Conservation (phyloP, 2,113 vertebrate species). For the Paratilapia polleni region DNA sequence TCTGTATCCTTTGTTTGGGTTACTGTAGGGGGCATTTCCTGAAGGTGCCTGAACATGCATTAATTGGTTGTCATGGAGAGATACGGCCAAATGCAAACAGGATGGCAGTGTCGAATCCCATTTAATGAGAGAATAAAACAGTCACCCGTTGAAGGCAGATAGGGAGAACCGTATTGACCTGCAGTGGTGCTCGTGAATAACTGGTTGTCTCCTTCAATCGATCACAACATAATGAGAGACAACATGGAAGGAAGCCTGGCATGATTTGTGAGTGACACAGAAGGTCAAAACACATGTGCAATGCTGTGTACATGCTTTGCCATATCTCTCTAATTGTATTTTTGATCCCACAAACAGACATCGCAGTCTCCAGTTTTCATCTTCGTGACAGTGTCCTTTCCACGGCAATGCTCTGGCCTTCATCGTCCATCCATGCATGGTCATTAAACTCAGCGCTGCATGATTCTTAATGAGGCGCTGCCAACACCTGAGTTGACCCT, state of each 20-base stretch:
- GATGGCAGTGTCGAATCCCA: slow-evolving; percentile 67
- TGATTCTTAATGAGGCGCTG: slow-evolving; percentile 68
- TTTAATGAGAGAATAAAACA: slow-evolving; percentile 77
- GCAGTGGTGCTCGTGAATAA: slow-evolving; percentile 73
- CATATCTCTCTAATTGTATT: slow-evolving; percentile 22
- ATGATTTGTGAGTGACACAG: slow-evolving; percentile 71
- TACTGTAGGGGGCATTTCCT: slow-evolving; percentile 64
- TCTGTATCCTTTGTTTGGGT: slow-evolving; percentile 53
- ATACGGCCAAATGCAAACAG: slow-evolving; percentile 65
- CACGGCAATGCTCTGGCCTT: slow-evolving; percentile 18
- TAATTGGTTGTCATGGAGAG: slow-evolving; percentile 78
- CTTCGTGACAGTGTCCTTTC: slow-evolving; percentile 29
- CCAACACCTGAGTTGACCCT: slow-evolving; percentile 60
- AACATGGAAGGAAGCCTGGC: slow-evolving; percentile 45
- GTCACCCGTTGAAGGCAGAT: slow-evolving; percentile 70
- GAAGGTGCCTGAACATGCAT: slow-evolving; percentile 68
- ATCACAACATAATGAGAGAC: slow-evolving; percentile 72
- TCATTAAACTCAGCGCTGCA: slow-evolving; percentile 65
- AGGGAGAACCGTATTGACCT: slow-evolving; percentile 73
- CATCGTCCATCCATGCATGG: slow-evolving; percentile 48
- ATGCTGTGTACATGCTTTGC: not conserved
- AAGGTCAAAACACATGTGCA: slow-evolving; percentile 68
- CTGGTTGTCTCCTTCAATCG: slow-evolving; percentile 73
- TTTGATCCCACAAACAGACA: slow-evolving; percentile 18
- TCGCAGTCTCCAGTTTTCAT: slow-evolving; percentile 7